phyloP scores from a whole-genome alignment of 2,888 invertebrate species.

The Parnassius apollo region DNA sequence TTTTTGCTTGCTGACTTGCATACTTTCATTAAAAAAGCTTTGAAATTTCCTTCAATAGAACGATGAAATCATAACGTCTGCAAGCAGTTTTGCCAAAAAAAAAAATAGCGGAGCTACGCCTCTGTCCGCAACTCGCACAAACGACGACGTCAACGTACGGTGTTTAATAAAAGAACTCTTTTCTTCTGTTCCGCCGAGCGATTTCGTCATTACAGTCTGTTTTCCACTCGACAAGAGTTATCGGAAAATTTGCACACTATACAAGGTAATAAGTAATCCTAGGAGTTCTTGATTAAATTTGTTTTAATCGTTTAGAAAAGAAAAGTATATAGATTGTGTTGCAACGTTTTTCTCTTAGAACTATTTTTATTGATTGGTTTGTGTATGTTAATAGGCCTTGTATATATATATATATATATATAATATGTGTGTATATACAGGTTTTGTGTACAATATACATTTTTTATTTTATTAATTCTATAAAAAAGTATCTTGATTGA shows the following conservation, averaged over 20 bases:
- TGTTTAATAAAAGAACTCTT: slow-evolving; percentile 10
- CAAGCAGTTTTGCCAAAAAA: slow-evolving; percentile 8
- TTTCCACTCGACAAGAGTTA: slow-evolving; percentile 11
- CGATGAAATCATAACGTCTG: slow-evolving; percentile 10
- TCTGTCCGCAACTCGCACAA: slow-evolving; percentile 8
- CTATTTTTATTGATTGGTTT: no score
- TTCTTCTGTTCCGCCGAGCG: slow-evolving; percentile 12
- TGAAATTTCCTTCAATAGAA: slow-evolving; percentile 4
- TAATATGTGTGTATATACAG: no score
- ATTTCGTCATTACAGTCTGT: slow-evolving; percentile 13
- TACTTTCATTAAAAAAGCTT: slow-evolving; percentile 13
- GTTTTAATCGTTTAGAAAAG: background rate
- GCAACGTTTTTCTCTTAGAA: no score
- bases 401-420: no score
- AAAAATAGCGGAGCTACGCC: background rate
- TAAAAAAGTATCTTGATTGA: no score
- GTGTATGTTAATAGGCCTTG: no score
- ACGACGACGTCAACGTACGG: slow-evolving; percentile 4
- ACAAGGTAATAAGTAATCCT: slow-evolving; percentile 5
- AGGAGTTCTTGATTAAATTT: slow-evolving; percentile 7
- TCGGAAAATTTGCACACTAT: slow-evolving; percentile 3
- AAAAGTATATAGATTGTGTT: no score
- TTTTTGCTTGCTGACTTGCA: background rate
- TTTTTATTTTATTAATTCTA: no score
- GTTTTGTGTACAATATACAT: no score